Evolutionary conservation across 2,797 vertebrate species (phyloP).

Genomic region (Sebastes flavidus): DNA sequence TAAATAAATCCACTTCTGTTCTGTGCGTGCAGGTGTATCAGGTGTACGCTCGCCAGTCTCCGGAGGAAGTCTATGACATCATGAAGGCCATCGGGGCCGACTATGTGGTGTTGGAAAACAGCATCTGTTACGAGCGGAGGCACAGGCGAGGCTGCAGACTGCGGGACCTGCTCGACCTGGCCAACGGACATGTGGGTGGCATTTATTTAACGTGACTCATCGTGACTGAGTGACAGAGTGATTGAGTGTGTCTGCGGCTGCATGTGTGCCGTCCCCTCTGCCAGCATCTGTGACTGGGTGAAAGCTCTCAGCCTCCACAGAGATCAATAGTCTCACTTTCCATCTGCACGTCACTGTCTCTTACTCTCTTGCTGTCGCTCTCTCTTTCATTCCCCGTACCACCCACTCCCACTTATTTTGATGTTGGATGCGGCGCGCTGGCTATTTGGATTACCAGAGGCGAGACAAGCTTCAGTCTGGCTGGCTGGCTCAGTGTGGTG

Average conservation of each 20-base stretch:
- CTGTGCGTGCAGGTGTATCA: conserved; percentile 89
- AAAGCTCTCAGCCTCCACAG: conserved; percentile 52
- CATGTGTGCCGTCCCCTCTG: background rate
- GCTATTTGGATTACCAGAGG: conserved; percentile 68
- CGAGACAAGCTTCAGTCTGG: conserved; percentile 45
- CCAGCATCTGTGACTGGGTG: conserved; percentile 28
- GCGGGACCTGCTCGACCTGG: conserved; percentile 91
- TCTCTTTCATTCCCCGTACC: background rate
- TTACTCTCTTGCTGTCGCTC: conserved; percentile 4
- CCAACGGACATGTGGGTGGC: conserved; percentile 93
- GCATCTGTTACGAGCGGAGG: conserved; percentile 93
- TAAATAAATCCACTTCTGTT: background rate
- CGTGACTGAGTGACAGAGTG: background rate
- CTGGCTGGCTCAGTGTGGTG: conserved; percentile 34
- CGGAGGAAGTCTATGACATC: conserved; percentile 86
- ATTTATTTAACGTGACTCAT: conserved; percentile 33
- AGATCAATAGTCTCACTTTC: conserved; percentile 65
- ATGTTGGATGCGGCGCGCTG: conserved; percentile 44
- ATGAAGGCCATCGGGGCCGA: conserved; percentile 87
- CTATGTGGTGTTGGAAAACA: conserved; percentile 94
- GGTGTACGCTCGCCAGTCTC: conserved; percentile 89
- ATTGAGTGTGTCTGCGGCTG: conserved; percentile 2
- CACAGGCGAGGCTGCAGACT: conserved; percentile 92
- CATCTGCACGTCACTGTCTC: conserved; percentile 41
- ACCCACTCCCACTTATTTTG: conserved; percentile 43